phyloP scores from a whole-genome alignment of 2,113 vertebrate genomes.

The Montifringilla adamsi region DNA sequence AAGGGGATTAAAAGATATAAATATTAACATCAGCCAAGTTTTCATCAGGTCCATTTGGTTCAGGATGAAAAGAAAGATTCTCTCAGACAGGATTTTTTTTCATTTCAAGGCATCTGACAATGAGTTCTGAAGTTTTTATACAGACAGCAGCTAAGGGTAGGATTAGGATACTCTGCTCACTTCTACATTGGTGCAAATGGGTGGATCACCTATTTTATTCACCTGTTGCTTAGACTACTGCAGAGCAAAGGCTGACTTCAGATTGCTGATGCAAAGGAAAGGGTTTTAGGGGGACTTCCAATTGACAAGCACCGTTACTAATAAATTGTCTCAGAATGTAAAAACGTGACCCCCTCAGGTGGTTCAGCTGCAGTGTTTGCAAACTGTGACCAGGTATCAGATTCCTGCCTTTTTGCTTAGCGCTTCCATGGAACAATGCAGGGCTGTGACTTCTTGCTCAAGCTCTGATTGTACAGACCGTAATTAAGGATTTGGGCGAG shows the following conservation, averaged over 20 bases:
- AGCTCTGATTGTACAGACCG: slow-evolving; percentile 9
- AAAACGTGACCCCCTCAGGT: slow-evolving; percentile 73
- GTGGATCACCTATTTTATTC: neutral
- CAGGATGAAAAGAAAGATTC: neutral
- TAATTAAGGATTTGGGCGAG: slow-evolving; percentile 57
- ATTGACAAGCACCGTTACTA: slow-evolving; percentile 64
- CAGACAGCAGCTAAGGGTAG: neutral
- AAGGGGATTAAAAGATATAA: neutral
- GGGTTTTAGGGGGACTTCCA: slow-evolving; percentile 50
- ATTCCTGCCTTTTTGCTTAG: slow-evolving; percentile 71
- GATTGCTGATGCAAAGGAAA: neutral
- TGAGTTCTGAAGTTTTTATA: neutral
- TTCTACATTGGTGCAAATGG: neutral
- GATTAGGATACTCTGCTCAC: neutral
- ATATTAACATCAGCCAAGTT: neutral
- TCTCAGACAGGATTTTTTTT: neutral
- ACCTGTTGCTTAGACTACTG: slow-evolving; percentile 15
- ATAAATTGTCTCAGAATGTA: slow-evolving; percentile 70
- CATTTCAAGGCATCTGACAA: neutral
- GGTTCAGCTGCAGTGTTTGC: slow-evolving; percentile 79
- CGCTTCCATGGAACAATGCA: slow-evolving; percentile 62
- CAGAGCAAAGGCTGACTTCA: slow-evolving; percentile 4
- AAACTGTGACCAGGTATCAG: slow-evolving; percentile 79
- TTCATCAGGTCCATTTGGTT: neutral
- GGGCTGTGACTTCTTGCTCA: neutral